Evolutionary conservation across 1,140 invertebrate species (phyloP).

Genomic region (Cardiocondyla obscurior): DNA sequence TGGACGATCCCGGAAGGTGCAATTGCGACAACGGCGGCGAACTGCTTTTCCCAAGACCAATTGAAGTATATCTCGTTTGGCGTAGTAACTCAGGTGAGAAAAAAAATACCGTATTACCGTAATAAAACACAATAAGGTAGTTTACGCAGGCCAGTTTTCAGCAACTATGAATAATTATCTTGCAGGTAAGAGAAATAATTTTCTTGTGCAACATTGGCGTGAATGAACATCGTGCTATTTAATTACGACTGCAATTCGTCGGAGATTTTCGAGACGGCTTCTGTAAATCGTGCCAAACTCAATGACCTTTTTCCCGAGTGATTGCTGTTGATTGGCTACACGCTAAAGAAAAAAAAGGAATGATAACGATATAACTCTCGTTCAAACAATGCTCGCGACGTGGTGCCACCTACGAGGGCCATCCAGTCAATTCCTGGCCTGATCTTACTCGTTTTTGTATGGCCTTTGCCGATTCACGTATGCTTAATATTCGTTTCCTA

Average conservation of each 20-base stretch:
- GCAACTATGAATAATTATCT: background rate
- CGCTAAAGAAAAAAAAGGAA: background rate
- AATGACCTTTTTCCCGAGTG: background rate
- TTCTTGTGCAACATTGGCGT: background rate
- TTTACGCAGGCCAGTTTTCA: background rate
- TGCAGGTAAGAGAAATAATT: background rate
- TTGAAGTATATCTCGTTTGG: slow-evolving; percentile 40
- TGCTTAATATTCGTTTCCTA: slow-evolving; percentile 37
- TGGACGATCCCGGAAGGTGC: slow-evolving; percentile 56
- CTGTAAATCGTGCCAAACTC: too few species aligned
- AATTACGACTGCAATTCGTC: too few species aligned
- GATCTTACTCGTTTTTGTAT: background rate
- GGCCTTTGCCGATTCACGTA: background rate
- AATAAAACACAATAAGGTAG: too few species aligned
- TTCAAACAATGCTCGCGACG: slow-evolving; percentile 35
- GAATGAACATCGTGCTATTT: too few species aligned
- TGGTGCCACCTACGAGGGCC: slow-evolving; percentile 72
- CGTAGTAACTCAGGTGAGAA: slow-evolving; percentile 49
- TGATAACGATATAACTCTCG: slow-evolving; percentile 53
- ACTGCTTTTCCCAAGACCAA: slow-evolving; percentile 17
- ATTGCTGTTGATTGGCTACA: background rate
- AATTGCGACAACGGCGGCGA: slow-evolving; percentile 39
- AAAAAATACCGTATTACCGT: background rate
- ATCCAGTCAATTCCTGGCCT: slow-evolving; percentile 41
- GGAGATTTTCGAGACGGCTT: background rate